Evolutionary conservation across 2,113 vertebrate genomes (phyloP), one percentile per base, ranked within the genome.

Genomic region (Cyphomyrus plagiostoma): DNA sequence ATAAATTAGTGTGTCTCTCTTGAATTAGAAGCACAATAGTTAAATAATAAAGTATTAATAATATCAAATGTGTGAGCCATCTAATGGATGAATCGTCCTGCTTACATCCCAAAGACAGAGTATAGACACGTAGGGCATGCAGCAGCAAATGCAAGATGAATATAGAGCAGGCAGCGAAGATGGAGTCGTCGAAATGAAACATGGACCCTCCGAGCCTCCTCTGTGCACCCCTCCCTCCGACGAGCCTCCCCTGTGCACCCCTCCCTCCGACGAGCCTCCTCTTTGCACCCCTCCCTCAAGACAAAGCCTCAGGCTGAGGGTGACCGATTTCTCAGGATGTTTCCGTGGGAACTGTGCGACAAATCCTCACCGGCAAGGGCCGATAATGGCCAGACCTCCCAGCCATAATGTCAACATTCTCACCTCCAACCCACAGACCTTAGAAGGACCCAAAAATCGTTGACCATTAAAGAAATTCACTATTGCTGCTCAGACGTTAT

Each of bases 361-460:
- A 80, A 80, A 80, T 42, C 74, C 30, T 80, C 74, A 19, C 35
- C 17, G 15, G 30, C 35, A 80, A 42, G 74, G 35, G 35, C 3
- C 74, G 42, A 35, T 42, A 42, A 39, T 80, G 30, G 15, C 17
- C 39, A 42, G 4, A 42, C 13, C 35, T 80, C 74, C 74, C 11
- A 35, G 5, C 13, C 30, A 80, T 42, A 80, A 80, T 17, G 30
- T 42, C 15, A 80, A 80, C 35, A 42, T 80, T 42, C 70, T 91
- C 88, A 85, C 58, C 74, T 13, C 5, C 6, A 19, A 89, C 90
- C 90, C 89, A 89, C 90, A 89, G 88, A 90, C 53, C 82, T 26
- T 35, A 30, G 23, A 49, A 11, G 45, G 45, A 77, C 83, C 88
- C 89, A 89, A 89, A 90, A 89, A 91, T 90, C 90, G 88, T 11